Evolutionary conservation across 1,140 invertebrate genomes (phyloP).

Genomic region (Bombus huntii): DNA sequence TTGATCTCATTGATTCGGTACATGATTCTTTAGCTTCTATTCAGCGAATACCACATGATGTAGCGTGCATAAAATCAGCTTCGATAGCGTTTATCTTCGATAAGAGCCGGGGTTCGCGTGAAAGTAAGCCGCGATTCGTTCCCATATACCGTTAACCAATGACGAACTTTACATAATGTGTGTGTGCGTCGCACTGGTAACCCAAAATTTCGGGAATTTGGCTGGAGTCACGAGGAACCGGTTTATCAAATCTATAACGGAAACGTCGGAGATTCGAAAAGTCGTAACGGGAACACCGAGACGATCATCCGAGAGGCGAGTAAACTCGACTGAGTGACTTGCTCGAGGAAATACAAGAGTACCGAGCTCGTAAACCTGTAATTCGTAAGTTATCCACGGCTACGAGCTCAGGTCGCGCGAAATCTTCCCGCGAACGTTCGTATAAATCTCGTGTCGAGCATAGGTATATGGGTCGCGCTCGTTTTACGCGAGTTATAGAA

Average conservation of each 20-base stretch:
- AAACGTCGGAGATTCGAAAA: conserved; percentile 49
- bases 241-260: conserved; percentile 62
- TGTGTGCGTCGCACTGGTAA: conserved; percentile 50
- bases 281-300: conserved; percentile 54
- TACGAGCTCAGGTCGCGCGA: not conserved
- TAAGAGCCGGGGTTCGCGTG: not conserved
- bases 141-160: conserved; percentile 45
- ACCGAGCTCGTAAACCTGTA: not conserved
- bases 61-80: not conserved
- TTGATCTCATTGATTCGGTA: too few relatives aligned
- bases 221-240: conserved; percentile 40
- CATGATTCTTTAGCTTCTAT: too few relatives aligned
- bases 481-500: not conserved
- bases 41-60: too few relatives aligned
- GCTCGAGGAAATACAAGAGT: too few relatives aligned
- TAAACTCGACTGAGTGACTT: not conserved
- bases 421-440: not conserved
- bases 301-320: not conserved
- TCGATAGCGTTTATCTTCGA: not conserved
- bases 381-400: not conserved
- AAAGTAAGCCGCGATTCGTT: conserved; percentile 24
- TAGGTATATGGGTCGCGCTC: not conserved
- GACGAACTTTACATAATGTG: conserved; percentile 46
- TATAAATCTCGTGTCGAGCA: not conserved
- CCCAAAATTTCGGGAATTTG: conserved; percentile 63